These are phyloP conservation scores for Anisognathus igniventris DNA, from an alignment of 2,797 vertebrate species.

Conservation along the genomic window DNA sequence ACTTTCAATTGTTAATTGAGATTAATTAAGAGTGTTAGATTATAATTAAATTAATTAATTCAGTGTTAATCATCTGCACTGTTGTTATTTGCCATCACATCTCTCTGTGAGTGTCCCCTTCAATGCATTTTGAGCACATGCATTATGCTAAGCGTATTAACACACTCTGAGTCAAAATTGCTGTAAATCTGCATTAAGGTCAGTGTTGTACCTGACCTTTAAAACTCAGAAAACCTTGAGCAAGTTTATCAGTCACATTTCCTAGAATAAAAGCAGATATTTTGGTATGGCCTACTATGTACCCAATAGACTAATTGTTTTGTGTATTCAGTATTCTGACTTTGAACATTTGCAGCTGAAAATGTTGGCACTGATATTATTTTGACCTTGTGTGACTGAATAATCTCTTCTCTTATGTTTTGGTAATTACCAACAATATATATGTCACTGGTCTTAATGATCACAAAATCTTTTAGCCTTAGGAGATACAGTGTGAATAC, in stretches of 20 bases:
- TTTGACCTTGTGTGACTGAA: neutral
- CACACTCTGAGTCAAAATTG: neutral
- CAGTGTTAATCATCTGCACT: neutral
- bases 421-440: neutral
- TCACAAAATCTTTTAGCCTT: neutral
- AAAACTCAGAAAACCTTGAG: neutral
- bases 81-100: neutral
- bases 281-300: neutral
- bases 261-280: neutral
- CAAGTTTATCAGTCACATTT: neutral
- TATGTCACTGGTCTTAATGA: neutral
- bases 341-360: neutral
- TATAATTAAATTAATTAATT: neutral
- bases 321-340: neutral
- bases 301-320: neutral
- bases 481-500: neutral
- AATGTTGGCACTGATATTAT: neutral
- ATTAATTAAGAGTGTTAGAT: neutral
- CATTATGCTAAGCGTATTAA: neutral
- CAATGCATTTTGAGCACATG: neutral
- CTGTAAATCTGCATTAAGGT: neutral
- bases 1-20: neutral
- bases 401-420: neutral
- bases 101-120: neutral
- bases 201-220: neutral